A percentile compares a stretch with the other conserved stretches of the same genome.
phyloP scores from a whole-genome alignment of 2,888 invertebrate genomes.

The Ametastegia equiseti region DNA sequence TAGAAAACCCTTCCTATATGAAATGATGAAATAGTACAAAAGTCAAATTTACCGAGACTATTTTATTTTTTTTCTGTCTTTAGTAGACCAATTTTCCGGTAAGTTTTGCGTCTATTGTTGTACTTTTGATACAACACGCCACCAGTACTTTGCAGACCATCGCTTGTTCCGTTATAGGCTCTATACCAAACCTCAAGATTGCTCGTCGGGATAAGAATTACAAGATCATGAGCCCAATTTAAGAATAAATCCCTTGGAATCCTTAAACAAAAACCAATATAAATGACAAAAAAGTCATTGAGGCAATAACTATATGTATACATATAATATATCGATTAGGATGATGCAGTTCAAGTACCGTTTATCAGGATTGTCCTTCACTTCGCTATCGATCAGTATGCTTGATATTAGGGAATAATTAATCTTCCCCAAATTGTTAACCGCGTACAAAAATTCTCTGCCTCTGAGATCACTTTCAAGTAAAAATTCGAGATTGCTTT shows the following conservation, averaged over 20 bases:
- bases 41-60: neutral
- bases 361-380: conserved; percentile 10
- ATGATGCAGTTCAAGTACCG: neutral
- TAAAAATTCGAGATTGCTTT: neutral
- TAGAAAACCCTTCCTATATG: no score
- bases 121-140: neutral
- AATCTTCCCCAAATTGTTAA: neutral
- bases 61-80: neutral
- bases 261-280: neutral
- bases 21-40: neutral
- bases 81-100: neutral
- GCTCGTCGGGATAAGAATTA: neutral
- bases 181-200: neutral
- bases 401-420: neutral
- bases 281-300: neutral
- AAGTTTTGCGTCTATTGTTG: neutral
- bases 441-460: neutral
- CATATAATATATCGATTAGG: neutral
- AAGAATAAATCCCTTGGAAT: neutral
- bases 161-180: neutral
- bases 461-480: neutral
- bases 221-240: conserved; percentile 6
- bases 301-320: no score
- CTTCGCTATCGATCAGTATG: neutral
- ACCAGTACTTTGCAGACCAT: neutral